Evolutionary conservation across 1,140 invertebrate genomes (phyloP), one percentile per base, ranked within the genome.

Genomic region (Cydia amplana): DNA sequence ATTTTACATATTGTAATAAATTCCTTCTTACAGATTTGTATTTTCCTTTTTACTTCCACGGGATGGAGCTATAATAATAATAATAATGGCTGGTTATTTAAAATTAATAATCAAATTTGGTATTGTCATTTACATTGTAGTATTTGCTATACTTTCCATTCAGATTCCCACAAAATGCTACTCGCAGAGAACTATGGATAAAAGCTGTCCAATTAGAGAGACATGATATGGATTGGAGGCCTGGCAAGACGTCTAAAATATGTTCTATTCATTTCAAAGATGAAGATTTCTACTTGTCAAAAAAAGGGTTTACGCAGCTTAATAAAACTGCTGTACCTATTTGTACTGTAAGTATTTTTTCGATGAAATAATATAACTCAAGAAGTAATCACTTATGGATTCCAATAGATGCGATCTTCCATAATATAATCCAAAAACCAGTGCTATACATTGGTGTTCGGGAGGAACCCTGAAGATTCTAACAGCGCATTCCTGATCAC

Each of bases 321-420:
- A 23, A 64, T 1, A 25, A 64, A 64, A 64, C 18, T 10, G 60
- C 10, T 14, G 23, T 28, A 64, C 60, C 60, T 6, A 18, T 64
- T 64, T 23, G 18, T 23, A 23, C 60, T 18, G 60, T 64, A 25
- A 64, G 60, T 64, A 51, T 51, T 51, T 51, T 51, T 18, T 51
- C 4, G 5, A 7, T 16, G 16, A 51, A 18, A 51, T 51, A 51
- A 49, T 43, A 12, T 43, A 40, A 40, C 40, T 43, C 40, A 43
- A 43, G 14, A 14, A 43, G 40, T 14, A 43, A 43, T 40, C 7
- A 40, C 40, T 40, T 40, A 40, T 43, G 12, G 40, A 12, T 43
- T 43, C 40, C 0, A 43, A 43, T 46, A 46, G 43, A 46, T 16
- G 43, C 14, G 14, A 46, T 46, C 43, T 46, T 46, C 14, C 43